Evolutionary conservation across 2,113 vertebrate genomes (phyloP), one percentile per base, ranked within the genome.

Genomic region (Sturnus vulgaris): DNA sequence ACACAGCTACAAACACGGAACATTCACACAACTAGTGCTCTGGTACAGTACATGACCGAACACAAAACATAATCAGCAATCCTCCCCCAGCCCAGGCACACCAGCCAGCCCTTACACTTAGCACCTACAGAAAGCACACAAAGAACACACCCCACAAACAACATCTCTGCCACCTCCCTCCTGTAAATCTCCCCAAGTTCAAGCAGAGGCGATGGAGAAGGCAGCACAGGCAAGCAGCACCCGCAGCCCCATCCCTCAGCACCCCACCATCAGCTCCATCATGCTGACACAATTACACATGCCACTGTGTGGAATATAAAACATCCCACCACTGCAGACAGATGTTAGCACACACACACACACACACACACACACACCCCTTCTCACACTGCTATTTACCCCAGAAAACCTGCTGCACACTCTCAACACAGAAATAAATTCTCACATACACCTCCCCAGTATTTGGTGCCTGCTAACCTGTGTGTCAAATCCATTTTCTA

Each of bases 401-500:
- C 52, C 84, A 39, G 30, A 78, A 94, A 84, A 42, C 61, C 90
- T 47, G 86, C 84, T 52, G 72, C 84, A 87, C 50, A 2, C 69
- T 40, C 37, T 20, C 69, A 25, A 2, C 6, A 49, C 2, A 28
- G 30, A 50, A 47, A 91, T 15, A 44, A 63, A 91, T 52, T 6
- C 90, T 3, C 17, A 0, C 61, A 10, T 31, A 47, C 55, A 65
- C 64, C 33, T 20, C 90, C 82, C 92, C 70, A 47, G 1, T 52
- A 6, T 33, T 23, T 2, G 35, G 39, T n/a, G 57, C 59, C 59
- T 75, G 86, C 98, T 99, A 96, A 99, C 99, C 99, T 99, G 98
- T 40, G 98, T 98, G 95, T 99, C 98, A 96, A 98, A 98, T 95
- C 96, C 98, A 60, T 97, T 97, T 88, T 99, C 98, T 56, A 95